phyloP scores from a whole-genome alignment of 2,113 vertebrate genomes.

The Anthoscopus minutus region DNA sequence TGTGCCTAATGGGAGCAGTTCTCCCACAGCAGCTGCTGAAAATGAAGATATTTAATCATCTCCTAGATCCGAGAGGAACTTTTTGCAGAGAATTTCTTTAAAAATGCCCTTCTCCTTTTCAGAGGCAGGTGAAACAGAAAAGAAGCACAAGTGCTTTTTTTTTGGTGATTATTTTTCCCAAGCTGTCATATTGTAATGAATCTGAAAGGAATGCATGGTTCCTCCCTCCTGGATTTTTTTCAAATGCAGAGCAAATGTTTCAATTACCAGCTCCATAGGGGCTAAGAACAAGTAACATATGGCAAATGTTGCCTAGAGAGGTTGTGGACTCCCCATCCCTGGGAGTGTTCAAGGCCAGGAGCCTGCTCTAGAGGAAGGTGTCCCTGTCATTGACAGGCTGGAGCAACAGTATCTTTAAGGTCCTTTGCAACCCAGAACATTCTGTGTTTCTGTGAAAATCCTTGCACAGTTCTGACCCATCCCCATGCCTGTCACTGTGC shows the following conservation, averaged over 20 bases:
- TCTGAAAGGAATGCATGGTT: neutral
- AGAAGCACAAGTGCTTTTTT: neutral
- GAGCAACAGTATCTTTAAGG: rapidly evolving
- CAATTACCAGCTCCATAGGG: neutral
- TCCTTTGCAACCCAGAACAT: neutral
- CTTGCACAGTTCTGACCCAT: neutral
- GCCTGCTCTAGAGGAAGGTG: neutral
- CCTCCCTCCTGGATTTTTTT: neutral
- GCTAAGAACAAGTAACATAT: neutral
- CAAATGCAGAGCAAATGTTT: neutral
- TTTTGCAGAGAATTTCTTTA: neutral
- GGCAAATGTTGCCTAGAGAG: neutral
- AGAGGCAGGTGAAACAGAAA: neutral
- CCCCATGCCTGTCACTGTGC: neutral
- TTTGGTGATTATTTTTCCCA: neutral
- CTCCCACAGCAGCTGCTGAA: constrained; percentile 5
- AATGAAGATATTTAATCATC: constrained; percentile 49
- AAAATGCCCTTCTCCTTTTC: neutral
- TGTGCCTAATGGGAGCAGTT: constrained; percentile 15
- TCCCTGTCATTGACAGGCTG: neutral
- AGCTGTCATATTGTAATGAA: neutral
- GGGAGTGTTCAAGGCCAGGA: neutral
- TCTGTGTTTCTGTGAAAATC: neutral
- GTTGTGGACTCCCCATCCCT: neutral
- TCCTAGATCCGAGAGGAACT: neutral